Conservation (phyloP, 2,888 invertebrate species). For the Hirtodrosophila alboralis region DNA sequence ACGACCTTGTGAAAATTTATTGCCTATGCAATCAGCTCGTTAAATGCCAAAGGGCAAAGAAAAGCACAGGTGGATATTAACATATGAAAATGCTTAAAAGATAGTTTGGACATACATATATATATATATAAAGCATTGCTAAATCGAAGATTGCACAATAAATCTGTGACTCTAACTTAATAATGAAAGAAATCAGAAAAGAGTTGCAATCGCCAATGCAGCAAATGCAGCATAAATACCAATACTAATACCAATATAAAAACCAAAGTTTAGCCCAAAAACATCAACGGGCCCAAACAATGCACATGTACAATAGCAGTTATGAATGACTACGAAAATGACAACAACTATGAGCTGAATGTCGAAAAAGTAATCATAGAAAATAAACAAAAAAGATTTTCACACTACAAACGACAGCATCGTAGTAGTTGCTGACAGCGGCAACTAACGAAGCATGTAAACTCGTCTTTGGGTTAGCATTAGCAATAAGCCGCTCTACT, state of each 20-base stretch:
- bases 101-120: too few species aligned
- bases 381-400: constrained; percentile 55
- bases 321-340: constrained; percentile 55
- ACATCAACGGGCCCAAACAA: constrained; percentile 42
- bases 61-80: constrained; percentile 23
- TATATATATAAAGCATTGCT: constrained; percentile 16
- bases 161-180: constrained; percentile 26
- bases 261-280: constrained; percentile 28
- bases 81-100: constrained; percentile 15
- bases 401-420: constrained; percentile 56
- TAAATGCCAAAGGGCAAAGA: constrained; percentile 33
- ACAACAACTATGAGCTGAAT: constrained; percentile 20
- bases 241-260: constrained; percentile 16
- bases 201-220: constrained; percentile 59
- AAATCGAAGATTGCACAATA: constrained; percentile 46
- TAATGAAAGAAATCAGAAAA: constrained; percentile 54
- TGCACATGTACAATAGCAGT: constrained; percentile 53
- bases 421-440: constrained; percentile 36
- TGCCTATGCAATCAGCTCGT: constrained; percentile 24
- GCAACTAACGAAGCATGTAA: constrained; percentile 61
- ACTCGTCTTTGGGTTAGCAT: constrained; percentile 58
- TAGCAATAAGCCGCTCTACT: constrained; percentile 31
- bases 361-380: constrained; percentile 53
- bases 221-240: constrained; percentile 46
- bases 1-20: constrained; percentile 47